phyloP scores from a whole-genome alignment of 2,113 vertebrate genomes.

The Sylvilagus bachmani region DNA sequence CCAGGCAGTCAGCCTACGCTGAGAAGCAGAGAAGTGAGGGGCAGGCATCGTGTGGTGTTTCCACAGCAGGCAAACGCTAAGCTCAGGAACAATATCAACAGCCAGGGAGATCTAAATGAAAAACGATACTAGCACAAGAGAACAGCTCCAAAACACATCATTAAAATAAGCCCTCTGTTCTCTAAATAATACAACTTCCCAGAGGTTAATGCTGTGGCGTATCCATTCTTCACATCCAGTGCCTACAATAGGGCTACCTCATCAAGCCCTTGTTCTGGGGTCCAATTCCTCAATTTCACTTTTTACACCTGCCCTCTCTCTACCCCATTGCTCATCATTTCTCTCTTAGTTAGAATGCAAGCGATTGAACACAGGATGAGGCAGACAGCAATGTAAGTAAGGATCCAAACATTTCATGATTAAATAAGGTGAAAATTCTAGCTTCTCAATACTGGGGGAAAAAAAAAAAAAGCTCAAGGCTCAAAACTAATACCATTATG shows the following conservation, averaged over 20 bases:
- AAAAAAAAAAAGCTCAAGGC: neutral
- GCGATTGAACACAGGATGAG: neutral
- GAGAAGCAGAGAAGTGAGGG: neutral
- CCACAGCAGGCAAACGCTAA: neutral
- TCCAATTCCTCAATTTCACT: slow-evolving; percentile 27
- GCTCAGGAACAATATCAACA: neutral
- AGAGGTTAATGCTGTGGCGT: slow-evolving; percentile 9
- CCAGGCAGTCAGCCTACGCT: neutral
- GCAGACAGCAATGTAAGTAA: neutral
- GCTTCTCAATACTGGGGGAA: neutral
- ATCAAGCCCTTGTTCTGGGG: neutral
- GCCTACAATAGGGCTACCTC: neutral
- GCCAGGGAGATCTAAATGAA: slow-evolving; percentile 48
- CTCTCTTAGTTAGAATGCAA: neutral
- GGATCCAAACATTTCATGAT: slow-evolving; percentile 29
- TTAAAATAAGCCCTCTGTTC: neutral
- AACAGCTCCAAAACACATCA: slow-evolving; percentile 31
- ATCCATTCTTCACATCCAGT: neutral
- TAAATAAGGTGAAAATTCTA: slow-evolving; percentile 48
- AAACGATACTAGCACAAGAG: slow-evolving; percentile 9
- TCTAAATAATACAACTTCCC: slow-evolving; percentile 42
- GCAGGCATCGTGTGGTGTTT: neutral
- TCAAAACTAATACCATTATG: slow-evolving; percentile 44
- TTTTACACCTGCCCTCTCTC: neutral
- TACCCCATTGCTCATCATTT: neutral